These are phyloP conservation scores for Calephelis perditalis DNA, from an alignment of 2,888 invertebrate species.

Conservation along the genomic window DNA sequence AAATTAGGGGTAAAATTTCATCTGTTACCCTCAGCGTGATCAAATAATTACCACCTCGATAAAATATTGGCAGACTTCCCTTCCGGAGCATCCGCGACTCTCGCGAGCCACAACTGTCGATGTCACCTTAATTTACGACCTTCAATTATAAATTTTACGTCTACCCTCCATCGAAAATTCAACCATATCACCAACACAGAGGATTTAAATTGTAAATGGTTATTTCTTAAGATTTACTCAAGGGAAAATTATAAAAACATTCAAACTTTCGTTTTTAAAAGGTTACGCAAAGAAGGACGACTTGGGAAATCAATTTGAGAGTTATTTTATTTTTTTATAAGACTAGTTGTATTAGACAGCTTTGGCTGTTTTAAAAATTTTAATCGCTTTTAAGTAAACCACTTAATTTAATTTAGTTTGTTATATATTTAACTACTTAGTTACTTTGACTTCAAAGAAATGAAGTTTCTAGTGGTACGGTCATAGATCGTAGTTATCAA, in stretches of 20 bases:
- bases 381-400: no score
- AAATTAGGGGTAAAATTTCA: slow-evolving; percentile 44
- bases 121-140: slow-evolving; percentile 79
- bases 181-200: not conserved
- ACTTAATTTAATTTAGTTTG: no score
- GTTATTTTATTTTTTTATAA: not conserved
- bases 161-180: slow-evolving; percentile 26
- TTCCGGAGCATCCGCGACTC: slow-evolving; percentile 37
- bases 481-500: no score
- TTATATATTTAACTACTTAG: no score
- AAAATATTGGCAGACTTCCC: slow-evolving; percentile 69
- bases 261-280: slow-evolving; percentile 4
- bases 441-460: no score
- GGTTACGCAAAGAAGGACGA: not conserved
- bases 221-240: not conserved
- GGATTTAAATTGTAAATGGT: not conserved
- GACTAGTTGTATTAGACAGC: no score
- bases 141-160: slow-evolving; percentile 76
- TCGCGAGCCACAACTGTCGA: slow-evolving; percentile 73
- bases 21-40: slow-evolving; percentile 54
- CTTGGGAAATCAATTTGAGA: slow-evolving; percentile 5
- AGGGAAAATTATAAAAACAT: slow-evolving; percentile 9
- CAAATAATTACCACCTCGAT: slow-evolving; percentile 72
- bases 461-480: no score
- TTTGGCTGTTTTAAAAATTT: no score